These are phyloP conservation scores for Macaca mulatta DNA, from an alignment of 2,113 vertebrate genomes.

Conservation along the genomic window DNA sequence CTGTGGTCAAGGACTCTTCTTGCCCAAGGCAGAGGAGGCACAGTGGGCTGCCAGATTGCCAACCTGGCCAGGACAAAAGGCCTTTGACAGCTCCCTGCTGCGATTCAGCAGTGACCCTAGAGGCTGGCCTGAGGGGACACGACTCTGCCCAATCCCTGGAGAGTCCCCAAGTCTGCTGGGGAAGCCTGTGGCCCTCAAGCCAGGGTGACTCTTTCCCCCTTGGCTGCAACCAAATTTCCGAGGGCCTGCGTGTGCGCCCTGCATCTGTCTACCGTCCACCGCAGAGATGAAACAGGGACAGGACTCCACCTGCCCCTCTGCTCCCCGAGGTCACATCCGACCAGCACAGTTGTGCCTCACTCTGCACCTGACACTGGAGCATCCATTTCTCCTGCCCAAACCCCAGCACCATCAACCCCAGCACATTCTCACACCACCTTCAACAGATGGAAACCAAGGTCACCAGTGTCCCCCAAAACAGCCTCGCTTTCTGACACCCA, in stretches of 20 bases:
- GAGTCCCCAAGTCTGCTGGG: neutral
- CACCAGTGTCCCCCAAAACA: neutral
- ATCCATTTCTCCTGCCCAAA: neutral
- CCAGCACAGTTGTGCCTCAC: neutral
- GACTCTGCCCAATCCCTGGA: neutral
- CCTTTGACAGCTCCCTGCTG: neutral
- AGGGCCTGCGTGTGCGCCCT: neutral
- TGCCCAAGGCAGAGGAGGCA: neutral
- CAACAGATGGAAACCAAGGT: neutral
- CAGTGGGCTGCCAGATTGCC: conserved; percentile 55
- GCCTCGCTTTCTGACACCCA: neutral
- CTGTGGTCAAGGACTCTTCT: neutral
- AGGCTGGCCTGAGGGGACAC: neutral
- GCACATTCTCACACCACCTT: neutral
- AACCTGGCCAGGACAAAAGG: neutral
- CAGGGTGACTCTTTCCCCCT: no score
- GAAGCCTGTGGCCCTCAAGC: neutral
- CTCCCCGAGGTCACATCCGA: neutral
- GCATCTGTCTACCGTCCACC: neutral
- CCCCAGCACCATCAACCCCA: neutral
- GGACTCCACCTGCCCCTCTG: accelerated
- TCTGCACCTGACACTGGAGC: no score
- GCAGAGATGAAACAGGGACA: neutral
- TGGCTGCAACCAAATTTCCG: neutral
- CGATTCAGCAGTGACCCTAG: neutral